phyloP scores from a whole-genome alignment of 1,140 invertebrate genomes.

The Drosophila chauvacae region DNA sequence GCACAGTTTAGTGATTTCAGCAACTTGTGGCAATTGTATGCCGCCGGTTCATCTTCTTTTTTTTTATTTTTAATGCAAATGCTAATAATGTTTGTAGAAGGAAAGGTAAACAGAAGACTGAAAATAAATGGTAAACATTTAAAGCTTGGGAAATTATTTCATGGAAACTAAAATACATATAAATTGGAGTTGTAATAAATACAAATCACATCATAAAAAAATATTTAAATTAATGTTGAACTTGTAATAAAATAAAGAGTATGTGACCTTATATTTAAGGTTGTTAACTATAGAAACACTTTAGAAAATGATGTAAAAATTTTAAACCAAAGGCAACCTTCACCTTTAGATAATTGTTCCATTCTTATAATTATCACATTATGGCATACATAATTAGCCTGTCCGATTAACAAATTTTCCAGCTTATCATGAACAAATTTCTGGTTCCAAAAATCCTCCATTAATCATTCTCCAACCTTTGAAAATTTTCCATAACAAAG shows the following conservation, averaged over 20 bases:
- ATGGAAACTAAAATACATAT: background rate
- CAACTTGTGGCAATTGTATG: constrained; percentile 20
- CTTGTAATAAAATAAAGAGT: background rate
- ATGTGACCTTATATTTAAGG: background rate
- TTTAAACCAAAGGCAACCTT: background rate
- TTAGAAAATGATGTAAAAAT: background rate
- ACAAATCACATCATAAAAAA: no score
- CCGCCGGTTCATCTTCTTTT: background rate
- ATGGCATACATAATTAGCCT: constrained; percentile 8
- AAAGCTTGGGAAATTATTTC: background rate
- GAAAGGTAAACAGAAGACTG: background rate
- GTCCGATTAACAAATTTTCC: background rate
- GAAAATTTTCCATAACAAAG: constrained; percentile 13
- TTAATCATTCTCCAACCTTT: constrained; percentile 31
- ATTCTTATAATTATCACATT: background rate
- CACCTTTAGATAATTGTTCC: constrained; percentile 4
- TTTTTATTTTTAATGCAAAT: background rate
- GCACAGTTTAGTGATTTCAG: constrained; percentile 25
- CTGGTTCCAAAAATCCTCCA: constrained; percentile 9
- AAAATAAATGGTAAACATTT: background rate
- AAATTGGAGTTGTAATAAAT: background rate
- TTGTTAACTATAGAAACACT: background rate
- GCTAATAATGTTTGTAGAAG: background rate
- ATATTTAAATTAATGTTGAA: background rate
- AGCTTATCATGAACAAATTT: background rate